A percentile compares a stretch with the other conserved stretches of the same genome.
Evolutionary conservation across 2,113 vertebrate species (phyloP).

Genomic region (Lanius ludovicianus): DNA sequence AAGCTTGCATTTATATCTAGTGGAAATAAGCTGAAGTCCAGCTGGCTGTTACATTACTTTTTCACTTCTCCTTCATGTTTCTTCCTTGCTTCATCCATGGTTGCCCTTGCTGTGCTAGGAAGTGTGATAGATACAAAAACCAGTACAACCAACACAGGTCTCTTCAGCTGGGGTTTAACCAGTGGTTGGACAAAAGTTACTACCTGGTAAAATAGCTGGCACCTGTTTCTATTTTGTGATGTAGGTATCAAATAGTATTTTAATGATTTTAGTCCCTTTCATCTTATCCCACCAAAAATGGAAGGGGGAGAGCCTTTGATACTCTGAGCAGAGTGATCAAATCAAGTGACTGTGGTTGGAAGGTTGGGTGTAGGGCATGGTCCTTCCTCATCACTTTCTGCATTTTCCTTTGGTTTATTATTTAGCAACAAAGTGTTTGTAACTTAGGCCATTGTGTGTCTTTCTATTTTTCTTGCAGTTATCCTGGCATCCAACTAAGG

Average conservation of each 20-base stretch:
- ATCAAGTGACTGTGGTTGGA: not conserved
- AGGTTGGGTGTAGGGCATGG: not conserved
- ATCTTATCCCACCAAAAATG: not conserved
- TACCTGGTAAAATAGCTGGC: not conserved
- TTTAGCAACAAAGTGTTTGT: not conserved
- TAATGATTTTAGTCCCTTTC: not conserved
- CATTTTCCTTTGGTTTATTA: not conserved
- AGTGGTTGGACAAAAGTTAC: not conserved
- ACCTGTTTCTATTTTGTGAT: not conserved
- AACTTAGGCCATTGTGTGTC: not conserved
- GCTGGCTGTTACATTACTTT: not conserved
- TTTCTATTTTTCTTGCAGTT: conserved; percentile 72
- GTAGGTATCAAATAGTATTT: not conserved
- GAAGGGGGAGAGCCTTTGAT: not conserved
- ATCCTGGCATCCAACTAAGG: conserved; percentile 90
- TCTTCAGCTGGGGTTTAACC: not conserved
- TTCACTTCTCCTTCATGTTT: not conserved
- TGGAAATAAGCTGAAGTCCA: not conserved
- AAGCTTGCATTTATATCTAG: not conserved
- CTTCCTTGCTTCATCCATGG: not conserved
- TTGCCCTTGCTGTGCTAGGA: not conserved
- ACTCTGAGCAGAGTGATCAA: not conserved
- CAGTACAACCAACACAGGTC: not conserved
- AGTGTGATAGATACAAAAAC: not conserved
- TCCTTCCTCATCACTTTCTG: not conserved